Conservation (phyloP, 2,888 invertebrate species). For the Sepiola atlantica region DNA sequence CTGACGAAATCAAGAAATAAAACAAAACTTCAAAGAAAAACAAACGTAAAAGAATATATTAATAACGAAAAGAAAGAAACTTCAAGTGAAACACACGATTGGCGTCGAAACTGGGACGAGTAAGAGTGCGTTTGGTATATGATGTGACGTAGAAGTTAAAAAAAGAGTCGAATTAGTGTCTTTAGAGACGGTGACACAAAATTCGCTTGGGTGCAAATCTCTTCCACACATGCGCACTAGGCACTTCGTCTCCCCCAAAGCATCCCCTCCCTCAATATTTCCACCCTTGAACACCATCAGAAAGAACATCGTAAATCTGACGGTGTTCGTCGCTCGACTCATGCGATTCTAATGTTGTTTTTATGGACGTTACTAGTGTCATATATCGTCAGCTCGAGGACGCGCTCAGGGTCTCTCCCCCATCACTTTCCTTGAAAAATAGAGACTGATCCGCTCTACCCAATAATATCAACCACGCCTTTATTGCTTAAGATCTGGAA, state of each 20-base stretch:
- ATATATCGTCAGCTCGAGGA: background rate
- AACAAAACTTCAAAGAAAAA: background rate
- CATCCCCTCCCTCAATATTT: too few species aligned
- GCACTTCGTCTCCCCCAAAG: background rate
- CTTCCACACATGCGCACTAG: background rate
- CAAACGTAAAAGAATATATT: background rate
- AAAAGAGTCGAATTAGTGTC: background rate
- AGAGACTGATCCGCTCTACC: too few species aligned
- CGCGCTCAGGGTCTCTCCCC: background rate
- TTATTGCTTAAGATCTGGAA: background rate
- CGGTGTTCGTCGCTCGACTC: background rate
- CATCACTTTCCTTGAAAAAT: too few species aligned
- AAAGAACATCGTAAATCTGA: too few species aligned
- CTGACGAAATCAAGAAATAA: background rate
- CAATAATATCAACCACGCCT: background rate
- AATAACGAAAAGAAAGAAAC: background rate
- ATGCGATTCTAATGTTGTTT: slow-evolving; percentile 8
- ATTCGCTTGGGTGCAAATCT: background rate
- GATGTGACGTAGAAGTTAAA: background rate
- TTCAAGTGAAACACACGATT: too few species aligned
- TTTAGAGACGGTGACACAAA: background rate
- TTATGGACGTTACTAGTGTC: background rate
- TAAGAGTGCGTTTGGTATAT: background rate
- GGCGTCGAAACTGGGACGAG: background rate
- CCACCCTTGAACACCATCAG: too few species aligned